Percentiles rank a stretch among this genome's conserved stretches.
These are phyloP conservation scores for Rhodeus uyekii DNA, from an alignment of 2,797 vertebrate genomes.

Conservation along the genomic window DNA sequence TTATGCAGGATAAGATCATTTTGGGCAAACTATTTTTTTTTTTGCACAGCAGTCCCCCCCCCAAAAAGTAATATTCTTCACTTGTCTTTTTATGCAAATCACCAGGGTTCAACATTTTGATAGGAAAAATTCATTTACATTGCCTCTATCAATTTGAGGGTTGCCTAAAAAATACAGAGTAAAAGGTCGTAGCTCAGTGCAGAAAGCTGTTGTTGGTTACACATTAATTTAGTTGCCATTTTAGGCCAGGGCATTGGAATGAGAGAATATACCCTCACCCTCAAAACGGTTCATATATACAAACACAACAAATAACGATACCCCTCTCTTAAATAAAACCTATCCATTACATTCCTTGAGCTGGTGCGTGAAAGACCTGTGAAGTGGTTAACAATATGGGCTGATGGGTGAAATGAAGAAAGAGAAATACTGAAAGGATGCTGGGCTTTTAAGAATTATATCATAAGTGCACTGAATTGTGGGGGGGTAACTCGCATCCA, in stretches of 20 bases:
- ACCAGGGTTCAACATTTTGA: not conserved
- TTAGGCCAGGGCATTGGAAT: not conserved
- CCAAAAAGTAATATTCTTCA: not conserved
- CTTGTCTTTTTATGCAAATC: not conserved
- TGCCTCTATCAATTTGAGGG: not conserved
- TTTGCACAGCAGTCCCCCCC: not conserved
- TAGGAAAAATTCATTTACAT: not conserved
- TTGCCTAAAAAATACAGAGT: not conserved
- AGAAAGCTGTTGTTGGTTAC: slow-evolving; percentile 4
- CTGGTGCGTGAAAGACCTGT: slow-evolving; percentile 53
- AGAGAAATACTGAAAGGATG: slow-evolving; percentile 37
- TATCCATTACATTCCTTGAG: slow-evolving; percentile 59
- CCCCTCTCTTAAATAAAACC: slow-evolving; percentile 54
- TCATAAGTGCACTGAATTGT: slow-evolving; percentile 58
- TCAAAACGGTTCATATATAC: slow-evolving; percentile 54
- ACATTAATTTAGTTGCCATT: not conserved
- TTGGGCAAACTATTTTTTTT: not conserved
- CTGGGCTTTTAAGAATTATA: slow-evolving; percentile 24
- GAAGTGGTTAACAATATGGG: slow-evolving; percentile 37
- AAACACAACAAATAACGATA: slow-evolving; percentile 36
- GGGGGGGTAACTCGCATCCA: slow-evolving; percentile 47
- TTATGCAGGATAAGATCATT: slow-evolving; percentile 4
- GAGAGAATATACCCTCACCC: slow-evolving; percentile 30
- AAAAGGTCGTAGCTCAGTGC: slow-evolving; percentile 4
- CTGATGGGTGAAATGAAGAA: slow-evolving; percentile 22